Base-by-base conservation (phyloP, 2,888 invertebrate species). In the Drosophila nigritarsus region DNA sequence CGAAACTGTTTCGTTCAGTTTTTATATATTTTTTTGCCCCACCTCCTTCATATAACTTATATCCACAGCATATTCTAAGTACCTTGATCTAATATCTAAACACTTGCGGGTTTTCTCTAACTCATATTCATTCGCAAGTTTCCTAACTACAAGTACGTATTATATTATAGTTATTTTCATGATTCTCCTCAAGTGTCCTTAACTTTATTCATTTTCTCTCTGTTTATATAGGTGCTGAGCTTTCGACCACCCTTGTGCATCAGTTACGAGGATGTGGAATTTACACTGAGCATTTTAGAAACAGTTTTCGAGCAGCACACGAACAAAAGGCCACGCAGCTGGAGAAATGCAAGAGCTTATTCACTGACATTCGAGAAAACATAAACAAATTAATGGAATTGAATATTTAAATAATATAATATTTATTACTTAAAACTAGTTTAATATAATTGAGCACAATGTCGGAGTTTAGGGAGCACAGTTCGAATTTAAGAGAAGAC, bases 241-340 rank as follows among this genome's bases (percentile, higher is more conserved):
- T 96, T 99, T 73, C 97, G 98, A 91, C 99, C 99, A 18, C 99
- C 99, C 0, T 97, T 99, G 96, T 99, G 99, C 92, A 95, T 99
- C 65, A 97, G 95, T 11, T 96, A 95, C 92, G 95, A 95, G 58
- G 98, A 99, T 93, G 97, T 96, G 0, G 96, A 98, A 91, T 96
- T 96, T 83, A 94, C 96, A 0, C 91, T 96, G 15, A 94, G 94
- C 27, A 95, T 95, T 24, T 91, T 97, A 62, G 91, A 90, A 54
- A 86, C 80, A 5, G 90, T 87, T 42, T 83, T 92, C 9, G 69
- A 75, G 11, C 80, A 84, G 32, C 83, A 92, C 65, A 78, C 89
- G 71, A 81, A 78, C 27, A 93, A 93, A 66, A 83, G 78, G 32
- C 80, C 82, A 36, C 87, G 92, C 42, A 90, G 87, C 68, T 93